Conservation (phyloP, 2,113 vertebrate genomes). For the Fukomys damarensis region DNA sequence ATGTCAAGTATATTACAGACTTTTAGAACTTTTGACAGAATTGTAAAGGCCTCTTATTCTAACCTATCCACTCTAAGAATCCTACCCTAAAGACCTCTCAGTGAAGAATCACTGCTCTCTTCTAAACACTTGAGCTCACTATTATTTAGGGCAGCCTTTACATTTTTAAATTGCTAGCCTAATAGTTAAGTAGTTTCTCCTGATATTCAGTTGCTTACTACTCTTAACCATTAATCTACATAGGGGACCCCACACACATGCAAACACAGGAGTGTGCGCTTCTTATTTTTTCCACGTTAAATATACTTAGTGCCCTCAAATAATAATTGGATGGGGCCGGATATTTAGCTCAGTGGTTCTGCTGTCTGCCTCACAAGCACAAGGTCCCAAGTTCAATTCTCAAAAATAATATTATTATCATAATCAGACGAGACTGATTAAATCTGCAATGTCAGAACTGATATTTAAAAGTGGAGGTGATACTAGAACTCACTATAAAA, state of each 20-base stretch:
- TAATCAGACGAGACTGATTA: too few relatives aligned
- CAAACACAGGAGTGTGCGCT: not conserved
- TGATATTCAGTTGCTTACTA: not conserved
- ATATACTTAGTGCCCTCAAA: not conserved
- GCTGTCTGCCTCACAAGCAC: too few relatives aligned
- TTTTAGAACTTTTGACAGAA: not conserved
- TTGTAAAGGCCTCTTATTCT: not conserved
- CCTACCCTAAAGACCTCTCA: not conserved
- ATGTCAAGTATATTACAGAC: not conserved
- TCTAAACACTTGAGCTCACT: not conserved
- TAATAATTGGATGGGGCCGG: not conserved
- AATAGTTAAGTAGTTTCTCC: not conserved
- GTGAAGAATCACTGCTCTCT: not conserved
- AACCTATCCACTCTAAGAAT: not conserved
- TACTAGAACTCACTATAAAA: not conserved
- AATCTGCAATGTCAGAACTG: not conserved
- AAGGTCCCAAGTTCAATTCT: too few relatives aligned
- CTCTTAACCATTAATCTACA: not conserved
- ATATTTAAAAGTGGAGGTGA: not conserved
- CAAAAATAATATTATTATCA: too few relatives aligned
- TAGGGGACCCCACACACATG: not conserved
- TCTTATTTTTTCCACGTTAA: conserved; percentile 25
- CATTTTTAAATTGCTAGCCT: not conserved
- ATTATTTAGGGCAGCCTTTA: not conserved
- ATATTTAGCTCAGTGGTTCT: too few relatives aligned